Base-by-base conservation (phyloP, 2,888 invertebrate genomes). In the Coelopa pilipes region DNA sequence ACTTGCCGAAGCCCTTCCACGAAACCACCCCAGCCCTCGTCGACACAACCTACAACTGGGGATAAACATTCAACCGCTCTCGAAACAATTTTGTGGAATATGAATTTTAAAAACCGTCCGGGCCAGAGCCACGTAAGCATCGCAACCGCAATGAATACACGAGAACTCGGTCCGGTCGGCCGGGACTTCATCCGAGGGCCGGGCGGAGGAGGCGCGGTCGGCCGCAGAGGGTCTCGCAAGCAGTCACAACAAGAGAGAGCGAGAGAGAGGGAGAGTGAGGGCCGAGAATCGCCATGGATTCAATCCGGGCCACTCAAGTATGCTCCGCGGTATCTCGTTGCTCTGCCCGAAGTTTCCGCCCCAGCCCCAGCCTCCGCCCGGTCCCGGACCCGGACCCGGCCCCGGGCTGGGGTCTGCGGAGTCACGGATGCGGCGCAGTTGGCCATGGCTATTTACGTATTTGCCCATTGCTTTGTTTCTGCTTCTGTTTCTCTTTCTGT, bases 71-170 rank as follows among this genome's bases (percentile, higher is more conserved):
- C 57, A 65, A 70, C 69, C 74, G 70, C 74, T 55, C 65, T 70
- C 70, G 73, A 73, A 68, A 68, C 68, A 67, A 68, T 73, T 74
- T 69, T 74, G 74, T 69, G 74, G 74, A 74, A 70, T 63, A 72
- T 72, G 72, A 72, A 72, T 72, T 72, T 72, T 72, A 67, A 72
- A 72, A 72, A 67, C 63, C 63, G 65, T 71, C 71, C 65, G 63
- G 55, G 65, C 71, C 55, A 55, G 21, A 65, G 50, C 66, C 66
- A 66, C 59, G 63, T 53, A 71, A 71, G 65, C 71, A 65, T 45
- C 63, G 47, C 59, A 71, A 71, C 65, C 71, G 19, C 63, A 71
- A 62, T 53, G 55, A 65, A 63, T 47, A 63, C 46, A 71, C 45
- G 15, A 47, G 55, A 65, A 65, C 63, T 62, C 46, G 13, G 21